Conservation (phyloP, 64 coral and sea anemone species). For the Pocillopora damicornis region DNA sequence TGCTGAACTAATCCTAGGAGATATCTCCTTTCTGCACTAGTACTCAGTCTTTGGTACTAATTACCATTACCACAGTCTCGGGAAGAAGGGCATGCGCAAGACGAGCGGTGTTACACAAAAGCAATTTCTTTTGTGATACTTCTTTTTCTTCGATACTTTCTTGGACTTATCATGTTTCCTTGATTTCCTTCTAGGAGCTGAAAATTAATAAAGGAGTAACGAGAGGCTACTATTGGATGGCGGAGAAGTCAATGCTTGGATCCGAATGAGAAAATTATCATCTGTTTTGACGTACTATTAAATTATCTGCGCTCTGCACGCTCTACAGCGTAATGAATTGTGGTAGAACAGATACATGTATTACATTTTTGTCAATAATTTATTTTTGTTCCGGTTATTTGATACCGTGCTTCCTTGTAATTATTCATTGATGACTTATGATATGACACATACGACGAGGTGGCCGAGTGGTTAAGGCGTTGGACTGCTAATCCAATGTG, state of each 20-base stretch:
- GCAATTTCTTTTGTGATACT: conserved; percentile 6
- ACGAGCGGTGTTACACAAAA: conserved; percentile 21
- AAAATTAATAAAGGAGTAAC: not conserved
- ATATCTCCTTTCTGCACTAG: too few relatives aligned
- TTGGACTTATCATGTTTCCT: not conserved
- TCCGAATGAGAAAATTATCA: not conserved
- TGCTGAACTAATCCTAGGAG: too few relatives aligned
- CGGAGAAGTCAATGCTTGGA: not conserved
- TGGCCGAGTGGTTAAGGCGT: conserved; percentile 95
- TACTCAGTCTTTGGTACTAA: too few relatives aligned
- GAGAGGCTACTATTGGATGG: not conserved
- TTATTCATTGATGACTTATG: not conserved
- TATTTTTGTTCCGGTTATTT: too few relatives aligned
- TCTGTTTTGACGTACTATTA: too few relatives aligned
- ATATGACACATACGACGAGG: conserved; percentile 18
- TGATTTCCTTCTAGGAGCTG: conserved; percentile 5
- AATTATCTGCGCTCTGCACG: too few relatives aligned
- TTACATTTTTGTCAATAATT: too few relatives aligned
- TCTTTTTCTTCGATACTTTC: conserved; percentile 9
- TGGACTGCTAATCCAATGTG: conserved; percentile 94
- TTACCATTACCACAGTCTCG: conserved; percentile 21
- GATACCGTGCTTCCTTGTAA: not conserved
- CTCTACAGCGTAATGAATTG: too few relatives aligned
- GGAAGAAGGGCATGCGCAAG: conserved; percentile 17
- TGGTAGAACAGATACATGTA: too few relatives aligned